Evolutionary conservation across 1,140 invertebrate genomes (phyloP), one percentile per base, ranked within the genome.

Genomic region (Acromyrmex heyeri): DNA sequence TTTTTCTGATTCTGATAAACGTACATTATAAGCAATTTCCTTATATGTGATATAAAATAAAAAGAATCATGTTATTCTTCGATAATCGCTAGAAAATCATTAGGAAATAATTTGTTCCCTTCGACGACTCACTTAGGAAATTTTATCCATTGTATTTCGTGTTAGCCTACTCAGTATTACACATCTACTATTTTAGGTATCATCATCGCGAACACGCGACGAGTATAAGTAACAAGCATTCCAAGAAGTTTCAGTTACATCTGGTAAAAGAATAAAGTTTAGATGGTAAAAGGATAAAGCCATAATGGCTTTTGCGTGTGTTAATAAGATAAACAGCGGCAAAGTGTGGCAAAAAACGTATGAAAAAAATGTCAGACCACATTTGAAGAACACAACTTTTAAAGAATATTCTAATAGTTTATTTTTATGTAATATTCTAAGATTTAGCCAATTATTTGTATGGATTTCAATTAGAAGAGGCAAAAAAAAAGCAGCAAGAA

Each of bases 111-210:
- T 67, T 1, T 65, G 53, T 67, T 8, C 14, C 6, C 21, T 44
- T 73, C 50, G 21, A n/a, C 21, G 14, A 44, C 44, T 61, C 18
- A 21, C n/a, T n/a, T 21, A 27, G 27, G 48, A 78, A 86, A 86
- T 78, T 65, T 86, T 59, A 75, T 82, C 57, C 10, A 48, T 16
- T 82, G 24, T 65, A 73, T 86, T 72, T 82, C 59, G n/a, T 72
- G 73, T 62, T 62, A 50, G 73, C 83, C 83, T 62, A 86, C 83
- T 64, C 34, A 21, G 50, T 50, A 86, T 86, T 86, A 86, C 85
- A 21, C n/a, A 86, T 72, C 62, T 73, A 48, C 78, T 59, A 64
- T 38, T 86, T 86, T 86, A 86, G 12, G 10, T 44, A 70, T 65
- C 14, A 73, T 72, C 85, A 38, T 75, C 30, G 44, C 24, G n/a